Evolutionary conservation across 2,113 vertebrate species (phyloP).

Genomic region (Tauraco erythrolophus): DNA sequence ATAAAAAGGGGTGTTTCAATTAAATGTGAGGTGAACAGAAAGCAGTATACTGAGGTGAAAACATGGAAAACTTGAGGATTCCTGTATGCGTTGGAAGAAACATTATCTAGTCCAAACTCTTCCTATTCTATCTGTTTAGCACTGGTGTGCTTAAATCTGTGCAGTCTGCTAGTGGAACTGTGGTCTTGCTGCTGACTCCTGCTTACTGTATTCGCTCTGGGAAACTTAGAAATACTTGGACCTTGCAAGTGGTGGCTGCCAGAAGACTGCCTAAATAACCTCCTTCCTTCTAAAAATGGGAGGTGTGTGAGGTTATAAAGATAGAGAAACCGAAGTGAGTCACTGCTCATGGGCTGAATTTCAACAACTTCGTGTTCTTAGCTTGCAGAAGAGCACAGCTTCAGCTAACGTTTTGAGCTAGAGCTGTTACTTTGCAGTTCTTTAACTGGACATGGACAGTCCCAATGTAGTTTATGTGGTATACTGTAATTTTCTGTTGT

Average conservation of each 20-base stretch:
- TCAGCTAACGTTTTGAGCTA: background rate
- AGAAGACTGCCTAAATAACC: background rate
- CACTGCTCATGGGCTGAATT: background rate
- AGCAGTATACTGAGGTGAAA: background rate
- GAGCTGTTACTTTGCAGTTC: background rate
- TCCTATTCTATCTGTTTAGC: background rate
- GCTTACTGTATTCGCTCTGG: background rate
- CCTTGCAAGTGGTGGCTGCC: background rate
- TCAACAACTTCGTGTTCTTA: background rate
- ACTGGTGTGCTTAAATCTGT: background rate
- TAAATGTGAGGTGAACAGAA: background rate
- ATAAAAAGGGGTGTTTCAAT: background rate
- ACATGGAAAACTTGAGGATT: background rate
- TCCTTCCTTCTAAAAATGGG: background rate
- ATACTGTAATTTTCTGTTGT: background rate
- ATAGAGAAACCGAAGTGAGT: background rate
- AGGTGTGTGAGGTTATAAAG: background rate
- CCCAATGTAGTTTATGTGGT: background rate
- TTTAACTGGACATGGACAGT: background rate
- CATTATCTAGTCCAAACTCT: background rate
- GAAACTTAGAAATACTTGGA: background rate
- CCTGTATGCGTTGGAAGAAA: background rate
- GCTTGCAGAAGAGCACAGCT: background rate
- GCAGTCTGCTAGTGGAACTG: background rate
- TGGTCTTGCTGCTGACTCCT: background rate